Percentiles rank a stretch among this genome's conserved stretches.
Evolutionary conservation across 2,113 vertebrate species (phyloP).

Genomic region (Todiramphus chloris): DNA sequence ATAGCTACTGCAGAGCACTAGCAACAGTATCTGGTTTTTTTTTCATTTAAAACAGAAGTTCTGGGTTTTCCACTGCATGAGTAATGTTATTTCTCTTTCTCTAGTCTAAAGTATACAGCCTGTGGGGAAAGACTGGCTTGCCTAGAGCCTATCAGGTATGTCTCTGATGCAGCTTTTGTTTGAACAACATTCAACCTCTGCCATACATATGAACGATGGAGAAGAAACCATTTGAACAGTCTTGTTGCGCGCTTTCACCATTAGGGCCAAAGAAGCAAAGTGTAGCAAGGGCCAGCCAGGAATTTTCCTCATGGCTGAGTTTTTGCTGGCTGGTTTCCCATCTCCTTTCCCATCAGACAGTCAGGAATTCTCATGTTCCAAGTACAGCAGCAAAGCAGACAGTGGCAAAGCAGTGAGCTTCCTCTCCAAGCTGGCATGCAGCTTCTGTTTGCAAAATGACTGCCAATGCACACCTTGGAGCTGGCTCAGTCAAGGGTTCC

Average conservation of each 20-base stretch:
- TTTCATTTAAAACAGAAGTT: background rate
- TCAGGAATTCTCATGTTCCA: background rate
- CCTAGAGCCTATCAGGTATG: background rate
- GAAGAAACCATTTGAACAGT: background rate
- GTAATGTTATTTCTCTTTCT: background rate
- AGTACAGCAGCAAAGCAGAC: background rate
- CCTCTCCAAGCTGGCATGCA: background rate
- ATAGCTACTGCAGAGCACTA: background rate
- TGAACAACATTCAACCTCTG: background rate
- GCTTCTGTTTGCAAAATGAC: background rate
- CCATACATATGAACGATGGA: background rate
- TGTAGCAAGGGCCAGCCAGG: background rate
- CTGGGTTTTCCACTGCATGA: background rate
- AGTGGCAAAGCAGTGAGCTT: background rate
- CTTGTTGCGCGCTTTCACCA: background rate
- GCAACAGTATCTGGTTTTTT: background rate
- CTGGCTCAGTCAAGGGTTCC: background rate
- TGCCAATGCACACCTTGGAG: background rate
- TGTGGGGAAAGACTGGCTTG: background rate
- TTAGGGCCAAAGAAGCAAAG: background rate
- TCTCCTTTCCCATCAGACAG: background rate
- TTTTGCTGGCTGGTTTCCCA: background rate
- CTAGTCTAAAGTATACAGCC: background rate
- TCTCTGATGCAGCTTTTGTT: background rate
- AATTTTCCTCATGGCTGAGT: background rate